Base-by-base conservation (phyloP, 2,888 invertebrate species). In the Meteorus colon region DNA sequence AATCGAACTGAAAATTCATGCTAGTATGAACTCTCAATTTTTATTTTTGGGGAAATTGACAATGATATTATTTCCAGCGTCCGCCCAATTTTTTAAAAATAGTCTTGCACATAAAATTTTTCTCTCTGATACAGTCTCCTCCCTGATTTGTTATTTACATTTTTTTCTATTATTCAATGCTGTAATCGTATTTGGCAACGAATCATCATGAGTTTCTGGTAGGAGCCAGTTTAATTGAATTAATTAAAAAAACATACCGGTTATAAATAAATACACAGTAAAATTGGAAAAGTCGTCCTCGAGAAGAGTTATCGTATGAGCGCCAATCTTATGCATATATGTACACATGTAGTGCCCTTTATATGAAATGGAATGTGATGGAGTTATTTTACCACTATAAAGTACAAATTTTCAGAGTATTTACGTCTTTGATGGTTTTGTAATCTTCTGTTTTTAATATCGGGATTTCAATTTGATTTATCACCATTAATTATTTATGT, bases 51-150 rank as follows among this genome's bases (percentile, higher is more conserved):
- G 78, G 68, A 88, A 88, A 82, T 87, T 86, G 4, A 88, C 87
- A 68, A 88, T 82, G 75, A 88, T 87, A 41, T 88, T 87, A 75
- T 88, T 88, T 27, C 88, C 88, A 59, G 86, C 87, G 37, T 88
- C 88, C 4, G 88, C 87, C 87, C 87, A 88, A 63, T 87, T 84
- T 27, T 88, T 87, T 3, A 87, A 87, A 74, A 87, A 88, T 3
- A 88, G 81, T 82, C 87, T 88, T n/a, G 86, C 83, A 0, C 86
- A 77, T 24, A 88, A 77, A 75, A 85, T 80, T 73, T 73, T 83
- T 31, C 82, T 82, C 29, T 87, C 81, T 8, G 82, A 77, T 41
- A 77, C 68, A 62, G 82, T 76, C n/a, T 77, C 76, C 12, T 77
- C 77, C 16, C 6, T 62, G 45, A 48, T 65, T 31, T 70, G 81